A percentile compares a stretch with the other conserved stretches of the same genome.
Evolutionary conservation across 2,888 invertebrate genomes (phyloP).

Genomic region (Hartigia nigra): DNA sequence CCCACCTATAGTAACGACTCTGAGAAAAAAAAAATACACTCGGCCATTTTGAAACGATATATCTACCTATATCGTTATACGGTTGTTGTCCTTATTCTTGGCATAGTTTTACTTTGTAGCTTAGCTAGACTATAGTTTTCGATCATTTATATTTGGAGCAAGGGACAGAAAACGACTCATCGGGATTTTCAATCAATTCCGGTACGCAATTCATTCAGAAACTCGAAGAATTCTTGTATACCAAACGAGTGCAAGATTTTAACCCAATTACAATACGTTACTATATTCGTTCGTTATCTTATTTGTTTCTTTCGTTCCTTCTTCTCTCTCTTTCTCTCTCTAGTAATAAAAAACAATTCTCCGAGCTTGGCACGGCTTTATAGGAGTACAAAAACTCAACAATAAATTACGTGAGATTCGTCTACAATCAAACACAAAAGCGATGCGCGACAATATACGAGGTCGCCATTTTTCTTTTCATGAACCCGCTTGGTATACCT

Average conservation of each 20-base stretch:
- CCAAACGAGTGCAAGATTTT: not conserved
- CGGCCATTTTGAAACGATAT: conserved; percentile 13
- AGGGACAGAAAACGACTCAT: conserved; percentile 9
- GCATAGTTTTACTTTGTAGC: conserved; percentile 7
- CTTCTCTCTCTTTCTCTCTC: not conserved
- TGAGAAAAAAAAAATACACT: conserved; percentile 20
- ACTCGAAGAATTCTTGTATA: conserved; percentile 18
- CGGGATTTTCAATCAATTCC: conserved; percentile 40
- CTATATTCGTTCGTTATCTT: not conserved
- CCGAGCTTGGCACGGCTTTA: not conserved
- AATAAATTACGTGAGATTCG: not conserved
- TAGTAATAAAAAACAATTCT: not conserved
- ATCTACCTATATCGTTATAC: not conserved
- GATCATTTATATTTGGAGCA: not conserved
- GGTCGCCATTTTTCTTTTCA: not conserved
- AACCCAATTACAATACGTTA: not conserved
- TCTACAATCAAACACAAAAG: not conserved
- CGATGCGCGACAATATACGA: not conserved
- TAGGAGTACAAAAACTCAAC: not conserved
- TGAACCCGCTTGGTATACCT: conserved; percentile 4
- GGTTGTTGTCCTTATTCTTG: not conserved
- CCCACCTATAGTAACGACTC: not conserved
- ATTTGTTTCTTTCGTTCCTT: not conserved
- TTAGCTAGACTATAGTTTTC: not conserved
- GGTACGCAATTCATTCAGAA: conserved; percentile 29